phyloP scores from a whole-genome alignment of 2,888 invertebrate genomes.

The Lucinisca nassula region DNA sequence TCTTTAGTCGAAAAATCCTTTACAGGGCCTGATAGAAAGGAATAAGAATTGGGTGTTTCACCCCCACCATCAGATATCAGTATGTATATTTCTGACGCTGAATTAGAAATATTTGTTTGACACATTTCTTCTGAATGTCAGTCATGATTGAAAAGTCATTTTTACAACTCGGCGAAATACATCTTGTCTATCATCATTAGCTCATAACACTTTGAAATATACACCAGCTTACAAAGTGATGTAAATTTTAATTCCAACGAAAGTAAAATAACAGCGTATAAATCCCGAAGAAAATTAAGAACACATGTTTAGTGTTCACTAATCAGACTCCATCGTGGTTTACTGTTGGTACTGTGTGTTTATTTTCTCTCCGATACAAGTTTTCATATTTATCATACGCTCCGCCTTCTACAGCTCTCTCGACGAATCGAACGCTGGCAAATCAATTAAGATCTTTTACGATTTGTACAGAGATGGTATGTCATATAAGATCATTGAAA shows the following conservation, averaged over 20 bases:
- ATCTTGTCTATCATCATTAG: neutral
- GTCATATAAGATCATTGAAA: conserved; percentile 6
- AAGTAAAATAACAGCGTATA: neutral
- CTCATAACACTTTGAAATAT: neutral
- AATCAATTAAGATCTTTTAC: conserved; percentile 9
- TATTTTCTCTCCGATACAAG: neutral
- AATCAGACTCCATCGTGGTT: conserved; percentile 8
- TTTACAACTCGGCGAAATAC: neutral
- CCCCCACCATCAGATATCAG: too few relatives aligned
- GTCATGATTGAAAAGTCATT: conserved; percentile 8
- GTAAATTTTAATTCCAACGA: conserved; percentile 5
- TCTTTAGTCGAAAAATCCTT: too few relatives aligned
- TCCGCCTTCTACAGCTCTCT: neutral
- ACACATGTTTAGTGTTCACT: neutral
- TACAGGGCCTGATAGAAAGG: too few relatives aligned
- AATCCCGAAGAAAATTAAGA: neutral
- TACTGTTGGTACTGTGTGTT: neutral
- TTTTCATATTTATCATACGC: neutral
- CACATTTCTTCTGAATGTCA: conserved; percentile 6
- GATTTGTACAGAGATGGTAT: neutral
- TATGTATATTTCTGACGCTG: neutral
- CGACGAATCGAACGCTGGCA: neutral
- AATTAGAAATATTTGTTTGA: conserved; percentile 10
- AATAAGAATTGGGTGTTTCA: too few relatives aligned
- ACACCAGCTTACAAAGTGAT: neutral